phyloP scores from a whole-genome alignment of 2,888 invertebrate genomes.

The Ceriagrion tenellum region DNA sequence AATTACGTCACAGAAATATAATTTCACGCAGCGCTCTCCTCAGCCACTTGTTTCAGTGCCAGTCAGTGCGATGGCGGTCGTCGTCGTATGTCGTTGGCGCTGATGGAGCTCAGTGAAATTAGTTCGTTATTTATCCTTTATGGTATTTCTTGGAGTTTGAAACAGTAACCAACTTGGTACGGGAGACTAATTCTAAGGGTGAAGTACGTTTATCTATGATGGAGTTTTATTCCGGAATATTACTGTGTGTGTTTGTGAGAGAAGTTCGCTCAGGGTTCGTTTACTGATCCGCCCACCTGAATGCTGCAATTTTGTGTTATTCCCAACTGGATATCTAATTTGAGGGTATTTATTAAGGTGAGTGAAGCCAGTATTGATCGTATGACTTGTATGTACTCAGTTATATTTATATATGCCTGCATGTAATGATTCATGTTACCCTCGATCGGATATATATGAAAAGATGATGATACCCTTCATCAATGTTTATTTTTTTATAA shows the following conservation, averaged over 20 bases:
- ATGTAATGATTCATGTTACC: background rate
- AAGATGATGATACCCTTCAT: background rate
- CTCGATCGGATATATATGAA: background rate
- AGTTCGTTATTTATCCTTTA: background rate
- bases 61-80: slow-evolving; percentile 23
- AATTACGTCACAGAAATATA: background rate
- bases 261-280: slow-evolving; percentile 25
- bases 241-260: slow-evolving; percentile 18
- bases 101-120: background rate
- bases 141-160: background rate
- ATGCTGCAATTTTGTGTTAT: background rate
- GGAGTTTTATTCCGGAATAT: background rate
- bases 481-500: background rate
- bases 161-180: background rate
- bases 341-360: background rate
- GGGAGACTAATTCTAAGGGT: background rate
- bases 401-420: background rate
- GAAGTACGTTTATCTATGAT: background rate
- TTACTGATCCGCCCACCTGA: slow-evolving; percentile 22
- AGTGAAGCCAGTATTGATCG: slow-evolving; percentile 12
- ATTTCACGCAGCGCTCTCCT: background rate
- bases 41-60: background rate
- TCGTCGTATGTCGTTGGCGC: background rate
- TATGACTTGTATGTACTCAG: background rate
- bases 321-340: background rate